These are phyloP conservation scores for Podabrus alpinus DNA, from an alignment of 2,888 invertebrate genomes.

Conservation along the genomic window DNA sequence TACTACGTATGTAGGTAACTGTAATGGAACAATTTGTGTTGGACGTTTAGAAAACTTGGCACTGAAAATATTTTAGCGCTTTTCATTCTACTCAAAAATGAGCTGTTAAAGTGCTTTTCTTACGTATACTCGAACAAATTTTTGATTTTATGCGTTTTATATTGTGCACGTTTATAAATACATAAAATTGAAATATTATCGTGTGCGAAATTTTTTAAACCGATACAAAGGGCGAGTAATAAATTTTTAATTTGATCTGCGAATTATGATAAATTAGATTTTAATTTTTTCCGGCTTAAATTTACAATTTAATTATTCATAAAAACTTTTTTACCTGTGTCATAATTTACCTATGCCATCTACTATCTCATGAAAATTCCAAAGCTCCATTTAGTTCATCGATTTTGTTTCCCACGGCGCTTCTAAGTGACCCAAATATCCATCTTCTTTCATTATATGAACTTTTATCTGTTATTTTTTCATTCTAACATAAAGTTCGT, in stretches of 20 bases:
- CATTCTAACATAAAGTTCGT: neutral
- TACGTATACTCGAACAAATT: conserved; percentile 1
- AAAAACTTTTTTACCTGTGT: neutral
- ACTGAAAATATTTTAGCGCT: conserved; percentile 15
- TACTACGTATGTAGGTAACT: neutral
- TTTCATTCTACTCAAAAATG: conserved; percentile 7
- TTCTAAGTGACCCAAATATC: conserved; percentile 12
- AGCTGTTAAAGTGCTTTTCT: conserved; percentile 4
- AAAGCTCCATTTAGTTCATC: conserved; percentile 19
- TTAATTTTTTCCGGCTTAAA: neutral
- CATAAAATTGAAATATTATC: neutral
- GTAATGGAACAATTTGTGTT: conserved; percentile 14
- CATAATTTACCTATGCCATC: neutral
- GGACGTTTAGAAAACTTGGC: conserved; percentile 15
- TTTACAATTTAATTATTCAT: neutral
- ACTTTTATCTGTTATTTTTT: neutral
- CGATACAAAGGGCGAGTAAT: neutral
- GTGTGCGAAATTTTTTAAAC: neutral
- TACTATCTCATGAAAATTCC: conserved; percentile 14
- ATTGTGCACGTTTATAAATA: neutral
- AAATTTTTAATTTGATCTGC: neutral
- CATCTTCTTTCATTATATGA: neutral
- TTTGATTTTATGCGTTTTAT: neutral
- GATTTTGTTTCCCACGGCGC: conserved; percentile 10
- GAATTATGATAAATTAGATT: neutral